Base-by-base conservation (phyloP, 2,113 vertebrate species). In the Dascyllus trimaculatus region DNA sequence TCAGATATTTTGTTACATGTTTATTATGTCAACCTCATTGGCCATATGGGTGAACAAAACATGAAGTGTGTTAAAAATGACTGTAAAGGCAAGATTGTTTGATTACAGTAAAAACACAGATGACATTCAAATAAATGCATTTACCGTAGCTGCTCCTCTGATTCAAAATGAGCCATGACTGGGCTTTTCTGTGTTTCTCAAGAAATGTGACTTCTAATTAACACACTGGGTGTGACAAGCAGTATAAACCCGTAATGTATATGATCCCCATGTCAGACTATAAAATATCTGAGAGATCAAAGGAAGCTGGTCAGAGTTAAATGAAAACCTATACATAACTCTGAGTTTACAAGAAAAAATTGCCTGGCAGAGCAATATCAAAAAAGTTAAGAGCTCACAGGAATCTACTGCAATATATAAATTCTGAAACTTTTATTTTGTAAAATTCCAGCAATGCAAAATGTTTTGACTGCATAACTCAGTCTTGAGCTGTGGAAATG, bases 171-270 rank as follows among this genome's bases (percentile, higher is more conserved):
- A 35, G 9, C 32, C 32, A 35, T 43, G 24, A 59, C 40, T 8
- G 52, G 2, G 29, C 15, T 26, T 79, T 78, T 75, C 59, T 77
- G 51, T 63, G 51, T 63, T 56, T 24, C 56, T 67, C 22, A 74
- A 60, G 29, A 21, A 21, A 21, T 18, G 17, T 5, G 51, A 61
- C 68, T 49, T 46, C 19, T 49, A 45, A 22, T n/a, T 19, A 65
- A 57, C 63, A 21, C 10, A 1, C 3, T 19, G 57, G 15, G 21
- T 29, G 32, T 17, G 4, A 2, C 3, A 17, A 43, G 53, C 18
- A 52, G 5, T 3, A 11, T 43, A 19, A 35, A 52, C 1, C 29
- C 24, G 9, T 75, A 78, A 75, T 19, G 7, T 22, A 60, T 5
- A 3, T 7, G 35, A 8, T 45, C 35, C n/a, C 1, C 0, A 6